Evolutionary conservation across 2,113 vertebrate genomes (phyloP), one percentile per base, ranked within the genome.

Genomic region (Hippocampus barbouri): DNA sequence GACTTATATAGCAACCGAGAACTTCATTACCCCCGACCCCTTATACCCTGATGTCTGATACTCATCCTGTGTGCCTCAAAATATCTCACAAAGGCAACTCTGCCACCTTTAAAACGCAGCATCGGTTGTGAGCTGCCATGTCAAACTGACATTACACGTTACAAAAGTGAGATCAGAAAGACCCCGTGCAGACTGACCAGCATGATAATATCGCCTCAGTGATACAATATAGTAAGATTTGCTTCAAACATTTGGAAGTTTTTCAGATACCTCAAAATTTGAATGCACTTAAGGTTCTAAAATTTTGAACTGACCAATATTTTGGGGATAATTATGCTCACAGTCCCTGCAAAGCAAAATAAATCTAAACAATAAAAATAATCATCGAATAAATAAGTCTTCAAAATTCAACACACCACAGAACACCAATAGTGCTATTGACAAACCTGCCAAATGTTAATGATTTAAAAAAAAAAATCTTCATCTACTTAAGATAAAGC

Each of bases 71-170:
- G 78, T 82, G 87, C 83, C 69, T 61, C 67, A 23, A 57, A 72
- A 60, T 57, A 79, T 64, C 18, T 71, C 61, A 63, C 63, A 68
- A 20, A 68, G 71, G 73, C 61, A 70, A 72, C 66, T 79, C 65
- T 62, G 40, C 51, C 73, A 63, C 63, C 54, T 80, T 93, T 89
- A 89, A 93, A 93, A 92, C 90, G 91, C 92, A 93, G 92, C 89
- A 93, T 89, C 92, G 91, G 92, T 92, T 91, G 90, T 87, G 89
- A 88, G 90, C 92, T 43, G 68, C 74, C 57, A 41, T 38, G 74
- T 49, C 76, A 76, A 82, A 60, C 70, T 80, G 71, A 77, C 86
- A 88, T 85, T 85, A 89, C 91, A 89, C 91, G 83, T 78, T 86
- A 74, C 79, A 25, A 56, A 56, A 56, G 21, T 23, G 21, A 56